Base-by-base conservation (phyloP, 2,888 invertebrate species). In the Notodonta ziczac region DNA sequence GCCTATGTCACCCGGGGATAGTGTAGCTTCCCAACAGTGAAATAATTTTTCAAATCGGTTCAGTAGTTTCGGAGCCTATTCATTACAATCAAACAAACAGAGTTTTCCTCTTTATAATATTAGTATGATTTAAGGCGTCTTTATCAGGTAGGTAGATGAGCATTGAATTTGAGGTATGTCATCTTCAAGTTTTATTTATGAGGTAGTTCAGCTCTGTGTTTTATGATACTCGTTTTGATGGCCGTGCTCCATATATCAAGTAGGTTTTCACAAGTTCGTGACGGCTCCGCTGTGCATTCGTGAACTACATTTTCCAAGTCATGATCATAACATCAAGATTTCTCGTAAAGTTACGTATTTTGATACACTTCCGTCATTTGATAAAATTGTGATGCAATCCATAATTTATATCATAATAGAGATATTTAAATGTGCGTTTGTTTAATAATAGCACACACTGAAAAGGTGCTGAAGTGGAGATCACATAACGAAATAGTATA, bases 291-390 rank as follows among this genome's bases (percentile, higher is more conserved):
- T 64, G 62, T 62, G 62, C 65, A 74, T 71, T 80, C 73, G 76
- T 83, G 82, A 74, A 76, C 77, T 65, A 82, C 69, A 81, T 83
- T 79, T 78, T 74, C 73, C 75, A 72, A 78, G 71, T 72, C 75
- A 79, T 74, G 74, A 80, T 69, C 72, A 69, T 70, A 75, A 72
- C 63, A 72, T 76, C 63, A 73, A 75, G 76, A 75, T 78, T 70
- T 72, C 73, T 66, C 59, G 58, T 68, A 77, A 76, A 71, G 70
- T 75, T 76, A 72, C 76, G 76, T 74, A 63, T 78, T 75, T 73
- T 75, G 61, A 63, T 68, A 60, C 60, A 76, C 79, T 88, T 88
- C 87, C 88, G 86, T 83, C 85, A 87, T 87, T 79, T 79, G 85
- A 87, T 87, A 86, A 85, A 72, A 67, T 66, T 61, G 59, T 73